phyloP scores from a whole-genome alignment of 64 coral and sea anemone species.

The Dendrophyllia cribrosa region DNA sequence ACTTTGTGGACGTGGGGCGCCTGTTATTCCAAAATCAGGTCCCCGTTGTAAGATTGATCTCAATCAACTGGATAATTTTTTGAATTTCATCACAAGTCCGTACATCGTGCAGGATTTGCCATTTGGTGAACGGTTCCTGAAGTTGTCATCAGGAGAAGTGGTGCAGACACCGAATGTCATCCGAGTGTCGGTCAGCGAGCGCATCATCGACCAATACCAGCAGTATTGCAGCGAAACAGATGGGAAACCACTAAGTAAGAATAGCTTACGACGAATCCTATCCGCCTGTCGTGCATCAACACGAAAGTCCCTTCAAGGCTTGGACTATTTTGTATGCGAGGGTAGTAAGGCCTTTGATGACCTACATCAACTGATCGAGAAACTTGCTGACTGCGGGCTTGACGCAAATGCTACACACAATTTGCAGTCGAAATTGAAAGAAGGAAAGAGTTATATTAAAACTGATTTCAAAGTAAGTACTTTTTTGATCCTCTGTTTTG shows the following conservation, averaged over 20 bases:
- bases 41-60: background rate
- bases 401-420: background rate
- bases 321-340: conserved; percentile 32
- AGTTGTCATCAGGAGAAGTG: conserved; percentile 55
- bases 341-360: conserved; percentile 39
- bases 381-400: conserved; percentile 1
- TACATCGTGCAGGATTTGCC: conserved; percentile 77
- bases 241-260: conserved; percentile 48
- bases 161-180: conserved; percentile 63
- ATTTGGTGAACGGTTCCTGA: conserved; percentile 45
- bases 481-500: no score
- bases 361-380: background rate
- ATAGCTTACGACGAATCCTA: conserved; percentile 50
- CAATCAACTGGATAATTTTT: conserved; percentile 32
- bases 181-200: conserved; percentile 40
- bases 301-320: conserved; percentile 29
- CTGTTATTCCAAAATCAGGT: background rate
- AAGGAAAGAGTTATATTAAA: conserved; percentile 50
- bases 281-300: conserved; percentile 38
- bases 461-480: conserved; percentile 46
- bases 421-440: conserved; percentile 21
- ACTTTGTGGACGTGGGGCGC: background rate
- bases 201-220: conserved; percentile 66
- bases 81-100: conserved; percentile 34
- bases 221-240: conserved; percentile 48